Evolutionary conservation across 2,113 vertebrate genomes (phyloP), one percentile per base, ranked within the genome.

Genomic region (Salvelinus fontinalis): DNA sequence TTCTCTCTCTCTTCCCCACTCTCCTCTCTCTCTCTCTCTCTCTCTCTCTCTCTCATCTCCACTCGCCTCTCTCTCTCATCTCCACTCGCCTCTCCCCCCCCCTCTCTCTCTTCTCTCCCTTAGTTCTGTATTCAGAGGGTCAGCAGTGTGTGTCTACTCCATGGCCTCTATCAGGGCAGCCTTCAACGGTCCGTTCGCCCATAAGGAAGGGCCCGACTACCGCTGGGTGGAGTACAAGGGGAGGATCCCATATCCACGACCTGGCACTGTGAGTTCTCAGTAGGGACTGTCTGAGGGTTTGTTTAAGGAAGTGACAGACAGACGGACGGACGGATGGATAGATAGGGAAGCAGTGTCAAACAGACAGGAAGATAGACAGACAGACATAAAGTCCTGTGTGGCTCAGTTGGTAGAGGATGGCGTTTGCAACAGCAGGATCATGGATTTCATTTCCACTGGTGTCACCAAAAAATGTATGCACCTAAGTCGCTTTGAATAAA

Each of bases 201-300:
- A 96, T 60, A 95, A 94, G 77, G 95, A 96, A 27, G 93, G 95
- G 1, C 92, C 94, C 0, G 94, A 95, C 83, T 93, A 95, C 18
- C 94, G 93, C 89, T 96, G 95, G 95, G 91, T 93, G 0, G 93
- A 95, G 80, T 95, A 92, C 90, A 96, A 94, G 62, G 95, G 94
- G 0, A 93, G 91, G 0, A 90, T 95, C 29, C 95, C 95, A 0
- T 96, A 96, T 48, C 95, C 95, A 0, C 90, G 95, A 2, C 95
- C 95, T 0, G 95, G 95, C 76, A 95, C 93, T 29, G 95, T 96
- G 68, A 88, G 95, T 87, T 12, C 5, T 18, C 71, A 57, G 65
- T 18, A 20, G 31, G 31, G 29, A 62, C 71, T 22, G 16, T 20
- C 39, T 54, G 49, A 67, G 39, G 39, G 8, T 44, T 44, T 44